Evolutionary conservation across 2,113 vertebrate species (phyloP), one percentile per base, ranked within the genome.

Genomic region (Cololabis saira): DNA sequence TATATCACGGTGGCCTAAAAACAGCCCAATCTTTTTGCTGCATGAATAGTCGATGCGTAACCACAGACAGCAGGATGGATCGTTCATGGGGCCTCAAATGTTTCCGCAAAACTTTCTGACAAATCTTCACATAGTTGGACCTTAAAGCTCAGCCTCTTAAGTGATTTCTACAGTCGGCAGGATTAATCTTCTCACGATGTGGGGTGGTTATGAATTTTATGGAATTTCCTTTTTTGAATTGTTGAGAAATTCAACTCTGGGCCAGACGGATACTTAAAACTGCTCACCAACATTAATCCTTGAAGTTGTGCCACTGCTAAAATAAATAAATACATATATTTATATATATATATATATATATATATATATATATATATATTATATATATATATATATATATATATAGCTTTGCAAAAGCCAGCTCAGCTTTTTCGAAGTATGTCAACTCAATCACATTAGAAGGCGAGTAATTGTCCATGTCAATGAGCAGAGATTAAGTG

Each of bases 401-500:
- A 48, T 15, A 52, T 12, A 58, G 53, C 33, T 71, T 52, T 64
- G 5, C 18, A 54, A 33, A 45, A 47, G 19, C 2, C 24, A 54
- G n/a, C 56, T 82, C 21, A 56, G 66, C 63, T 47, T 51, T 76
- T 65, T 54, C 18, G 21, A 51, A 69, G 30, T 43, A 9, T 55
- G 41, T 19, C 8, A 12, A 15, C 40, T 66, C 48, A 19, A 18
- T 67, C 45, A 24, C 41, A 19, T 47, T 55, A 45, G 64, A 56
- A 30, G 44, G 18, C 41, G 44, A 64, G 45, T 53, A 75, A 76
- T 13, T 40, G 14, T 45, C 13, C 3, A 8, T 22, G 48, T 65
- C 59, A 71, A 48, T 61, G 61, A 68, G 48, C 55, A 63, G 55
- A 75, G 67, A 80, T 81, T 67, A 71, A 73, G 59, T 63, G 60